A percentile compares a stretch with the other conserved stretches of the same genome.
phyloP scores from a whole-genome alignment of 2,113 vertebrate genomes.

The Pionites leucogaster region DNA sequence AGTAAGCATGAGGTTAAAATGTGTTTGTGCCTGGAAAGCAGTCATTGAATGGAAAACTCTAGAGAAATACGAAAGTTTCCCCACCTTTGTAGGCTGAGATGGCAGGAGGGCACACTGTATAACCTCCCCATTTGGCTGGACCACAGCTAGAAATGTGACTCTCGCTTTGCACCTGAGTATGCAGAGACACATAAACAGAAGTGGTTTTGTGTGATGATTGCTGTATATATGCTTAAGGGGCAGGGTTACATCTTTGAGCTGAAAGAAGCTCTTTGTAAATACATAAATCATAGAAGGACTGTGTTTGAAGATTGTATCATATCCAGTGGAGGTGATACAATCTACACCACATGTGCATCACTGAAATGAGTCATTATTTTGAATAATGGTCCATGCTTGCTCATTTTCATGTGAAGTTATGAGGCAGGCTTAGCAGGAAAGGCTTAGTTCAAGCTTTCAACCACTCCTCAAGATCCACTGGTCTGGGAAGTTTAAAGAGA shows the following conservation, averaged over 20 bases:
- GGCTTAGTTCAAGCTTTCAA: background rate
- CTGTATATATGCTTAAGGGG: conserved; percentile 19
- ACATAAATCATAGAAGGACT: background rate
- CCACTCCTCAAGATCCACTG: background rate
- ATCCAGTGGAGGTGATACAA: background rate
- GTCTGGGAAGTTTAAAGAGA: background rate
- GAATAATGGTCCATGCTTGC: background rate
- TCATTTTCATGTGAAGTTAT: background rate
- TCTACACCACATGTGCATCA: background rate
- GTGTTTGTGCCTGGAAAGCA: background rate
- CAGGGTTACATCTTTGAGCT: background rate
- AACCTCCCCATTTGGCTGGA: background rate
- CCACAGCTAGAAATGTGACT: background rate
- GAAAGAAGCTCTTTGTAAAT: conserved; percentile 1
- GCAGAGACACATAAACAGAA: background rate
- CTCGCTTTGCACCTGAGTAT: background rate
- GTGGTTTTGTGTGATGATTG: background rate
- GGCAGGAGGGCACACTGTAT: background rate
- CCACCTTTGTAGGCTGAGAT: background rate
- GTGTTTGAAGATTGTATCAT: background rate
- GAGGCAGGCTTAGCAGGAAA: background rate
- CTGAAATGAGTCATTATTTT: conserved; percentile 8
- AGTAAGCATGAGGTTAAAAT: background rate
- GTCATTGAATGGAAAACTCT: background rate
- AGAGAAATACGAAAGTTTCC: background rate